phyloP scores from a whole-genome alignment of 1,140 invertebrate species.

The Condylostylus longicornis region DNA sequence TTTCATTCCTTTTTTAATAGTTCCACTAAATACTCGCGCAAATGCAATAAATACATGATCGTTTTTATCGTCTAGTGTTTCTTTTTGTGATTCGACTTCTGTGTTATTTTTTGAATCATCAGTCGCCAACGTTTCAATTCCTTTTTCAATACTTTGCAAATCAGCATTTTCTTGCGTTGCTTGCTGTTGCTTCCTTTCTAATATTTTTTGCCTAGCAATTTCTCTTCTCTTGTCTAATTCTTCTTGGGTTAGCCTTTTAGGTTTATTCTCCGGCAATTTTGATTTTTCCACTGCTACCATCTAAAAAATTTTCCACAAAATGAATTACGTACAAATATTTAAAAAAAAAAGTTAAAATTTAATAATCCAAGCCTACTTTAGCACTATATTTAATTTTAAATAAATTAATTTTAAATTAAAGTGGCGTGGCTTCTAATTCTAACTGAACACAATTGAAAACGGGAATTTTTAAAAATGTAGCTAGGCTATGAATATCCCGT shows the following conservation, averaged over 20 bases:
- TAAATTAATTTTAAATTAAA: no score
- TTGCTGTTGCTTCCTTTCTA: slow-evolving; percentile 38
- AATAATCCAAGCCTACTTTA: not conserved
- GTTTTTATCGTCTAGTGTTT: slow-evolving; percentile 27
- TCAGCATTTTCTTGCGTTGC: no score
- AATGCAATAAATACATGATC: slow-evolving; percentile 78
- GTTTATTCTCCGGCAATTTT: slow-evolving; percentile 53
- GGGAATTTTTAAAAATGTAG: not conserved
- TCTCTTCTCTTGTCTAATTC: slow-evolving; percentile 59
- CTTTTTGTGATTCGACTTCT: slow-evolving; percentile 16
- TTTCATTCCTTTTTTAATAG: slow-evolving; percentile 56
- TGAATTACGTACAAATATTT: not conserved
- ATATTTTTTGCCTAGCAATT: slow-evolving; percentile 46
- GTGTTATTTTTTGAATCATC: slow-evolving; percentile 11
- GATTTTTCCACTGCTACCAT: slow-evolving; percentile 44
- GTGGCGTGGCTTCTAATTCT: no score
- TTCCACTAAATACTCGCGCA: slow-evolving; percentile 86
- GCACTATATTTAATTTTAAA: no score
- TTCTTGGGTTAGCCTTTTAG: slow-evolving; percentile 54
- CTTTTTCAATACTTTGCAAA: slow-evolving; percentile 33
- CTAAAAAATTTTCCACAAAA: slow-evolving; percentile 1
- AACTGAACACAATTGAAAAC: no score
- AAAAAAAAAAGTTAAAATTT: not conserved
- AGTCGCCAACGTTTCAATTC: slow-evolving; percentile 27
- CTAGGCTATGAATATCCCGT: no score